Conservation (phyloP, 2,113 vertebrate species). For the Centropus unirufus region DNA sequence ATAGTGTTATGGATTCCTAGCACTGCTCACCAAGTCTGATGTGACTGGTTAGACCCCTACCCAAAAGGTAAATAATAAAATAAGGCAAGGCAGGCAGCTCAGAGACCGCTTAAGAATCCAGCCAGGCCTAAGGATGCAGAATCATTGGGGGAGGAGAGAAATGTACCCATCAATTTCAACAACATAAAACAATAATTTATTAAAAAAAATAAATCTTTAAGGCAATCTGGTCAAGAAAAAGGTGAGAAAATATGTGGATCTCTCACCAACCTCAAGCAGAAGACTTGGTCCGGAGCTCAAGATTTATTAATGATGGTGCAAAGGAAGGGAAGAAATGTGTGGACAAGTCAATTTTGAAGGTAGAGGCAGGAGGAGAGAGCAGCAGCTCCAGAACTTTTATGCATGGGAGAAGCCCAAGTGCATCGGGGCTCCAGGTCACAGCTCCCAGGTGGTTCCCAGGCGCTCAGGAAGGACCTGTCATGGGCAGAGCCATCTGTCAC, state of each 20-base stretch:
- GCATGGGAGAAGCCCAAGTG: not conserved
- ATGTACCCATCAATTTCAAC: not conserved
- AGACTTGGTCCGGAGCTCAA: not conserved
- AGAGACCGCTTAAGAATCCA: not conserved
- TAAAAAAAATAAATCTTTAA: not conserved
- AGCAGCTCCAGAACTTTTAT: not conserved
- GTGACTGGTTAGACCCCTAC: not conserved
- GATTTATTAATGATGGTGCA: not conserved
- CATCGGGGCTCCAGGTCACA: not conserved
- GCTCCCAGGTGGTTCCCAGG: not conserved
- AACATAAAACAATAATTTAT: not conserved
- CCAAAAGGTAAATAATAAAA: not conserved
- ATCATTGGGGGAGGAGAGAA: not conserved
- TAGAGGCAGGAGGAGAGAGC: not conserved
- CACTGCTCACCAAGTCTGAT: fast-evolving
- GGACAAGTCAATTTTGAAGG: not conserved
- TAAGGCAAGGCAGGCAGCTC: not conserved
- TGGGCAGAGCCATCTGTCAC: not conserved
- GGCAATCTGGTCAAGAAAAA: not conserved
- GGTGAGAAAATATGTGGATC: not conserved
- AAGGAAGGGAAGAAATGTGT: fast-evolving
- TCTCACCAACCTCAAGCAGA: not conserved
- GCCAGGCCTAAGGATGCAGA: not conserved
- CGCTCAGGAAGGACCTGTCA: not conserved
- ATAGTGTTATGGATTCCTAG: not conserved